Base-by-base conservation (phyloP, 2,113 vertebrate genomes). In the Mesocricetus auratus region DNA sequence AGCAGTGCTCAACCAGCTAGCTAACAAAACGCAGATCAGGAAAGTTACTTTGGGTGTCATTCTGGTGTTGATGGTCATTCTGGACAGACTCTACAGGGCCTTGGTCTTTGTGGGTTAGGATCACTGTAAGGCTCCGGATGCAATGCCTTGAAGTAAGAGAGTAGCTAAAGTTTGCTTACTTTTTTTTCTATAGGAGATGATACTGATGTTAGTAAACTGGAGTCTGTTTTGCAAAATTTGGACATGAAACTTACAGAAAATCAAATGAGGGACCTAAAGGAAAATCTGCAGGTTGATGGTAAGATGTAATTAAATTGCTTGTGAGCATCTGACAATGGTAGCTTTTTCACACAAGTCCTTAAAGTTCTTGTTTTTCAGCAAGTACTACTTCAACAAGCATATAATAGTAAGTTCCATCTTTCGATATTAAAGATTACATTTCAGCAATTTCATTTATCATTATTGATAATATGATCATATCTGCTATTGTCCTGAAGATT, bases 211-310 rank as follows among this genome's bases (percentile, higher is more conserved):
- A 56, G 88, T 66, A 58, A 95, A 50, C 36, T 96, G 0, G 8
- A 0, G 7, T 69, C 77, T 26, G 36, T 29, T 93, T 77, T 89
- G 42, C 21, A 56, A 31, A 88, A n/a, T 22, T 9, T 6, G 10
- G 68, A 62, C 15, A 24, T 71, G 75, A 85, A 91, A 7, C 45
- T 92, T 19, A 75, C 21, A 89, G 95, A 92, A n/a, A 66, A 73
- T 85, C 75, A 95, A 89, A 94, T 95, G n/a, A 68, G 58, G 56
- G 83, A 97, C 86, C 58, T 50, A 47, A 90, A 64, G 73, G 74
- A 60, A 83, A 36, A 93, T 1, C 8, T 89, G 24, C 56, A 93
- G 91, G 71, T 62, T 62, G 56, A 78, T 31, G 94, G 82, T 95
- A 53, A 45, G 62, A 50, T 71, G 50, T 66, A 19, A 66, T 89